A percentile compares a stretch with the other conserved stretches of the same genome.
phyloP scores from a whole-genome alignment of 2,113 vertebrate genomes.

The Ochotona curzoniae region DNA sequence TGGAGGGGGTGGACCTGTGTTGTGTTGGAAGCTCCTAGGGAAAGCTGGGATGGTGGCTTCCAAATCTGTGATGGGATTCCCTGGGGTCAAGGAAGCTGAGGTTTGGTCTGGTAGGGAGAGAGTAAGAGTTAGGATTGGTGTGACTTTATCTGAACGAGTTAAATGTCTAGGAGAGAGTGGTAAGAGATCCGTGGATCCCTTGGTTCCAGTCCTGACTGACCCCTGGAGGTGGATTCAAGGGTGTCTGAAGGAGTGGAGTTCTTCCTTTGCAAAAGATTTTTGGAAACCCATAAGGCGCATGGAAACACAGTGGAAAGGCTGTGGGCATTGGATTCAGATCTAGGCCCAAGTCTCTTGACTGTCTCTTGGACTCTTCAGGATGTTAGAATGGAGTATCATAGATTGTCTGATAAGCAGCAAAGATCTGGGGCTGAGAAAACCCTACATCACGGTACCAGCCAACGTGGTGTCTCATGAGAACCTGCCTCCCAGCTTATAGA shows the following conservation, averaged over 20 bases:
- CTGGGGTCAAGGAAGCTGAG: background rate
- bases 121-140: conserved; percentile 11
- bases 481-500: background rate
- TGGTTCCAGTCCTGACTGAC: background rate
- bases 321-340: conserved; percentile 10
- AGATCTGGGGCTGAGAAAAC: background rate
- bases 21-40: background rate
- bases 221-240: background rate
- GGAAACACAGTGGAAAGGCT: background rate
- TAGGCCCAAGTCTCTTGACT: background rate
- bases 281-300: background rate
- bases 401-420: background rate
- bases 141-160: background rate
- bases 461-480: background rate
- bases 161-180: background rate
- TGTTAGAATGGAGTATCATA: background rate
- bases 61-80: background rate
- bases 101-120: conserved; percentile 7
- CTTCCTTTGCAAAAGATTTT: background rate
- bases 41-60: conserved; percentile 19
- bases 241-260: background rate
- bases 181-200: background rate
- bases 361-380: background rate
- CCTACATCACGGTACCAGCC: background rate
- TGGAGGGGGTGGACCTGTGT: background rate